phyloP scores from a whole-genome alignment of 2,888 invertebrate species.

The Calameuta filiformis region DNA sequence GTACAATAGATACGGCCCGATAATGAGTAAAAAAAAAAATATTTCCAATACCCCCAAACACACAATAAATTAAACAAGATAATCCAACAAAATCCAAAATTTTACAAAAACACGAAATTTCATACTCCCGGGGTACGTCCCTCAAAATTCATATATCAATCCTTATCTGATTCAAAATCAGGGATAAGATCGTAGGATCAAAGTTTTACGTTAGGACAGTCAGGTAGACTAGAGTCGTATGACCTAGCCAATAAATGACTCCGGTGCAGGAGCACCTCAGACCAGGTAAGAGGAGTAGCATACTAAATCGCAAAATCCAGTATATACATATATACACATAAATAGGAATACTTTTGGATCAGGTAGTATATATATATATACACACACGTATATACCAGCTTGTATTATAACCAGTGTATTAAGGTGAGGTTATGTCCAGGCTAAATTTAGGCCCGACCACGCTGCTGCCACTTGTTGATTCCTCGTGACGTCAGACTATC shows the following conservation, averaged over 20 bases:
- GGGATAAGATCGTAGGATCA: neutral
- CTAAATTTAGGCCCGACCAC: constrained; percentile 36
- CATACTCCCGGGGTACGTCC: no score
- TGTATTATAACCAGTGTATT: neutral
- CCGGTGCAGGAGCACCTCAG: neutral
- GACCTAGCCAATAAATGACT: neutral
- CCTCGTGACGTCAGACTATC: constrained; percentile 9
- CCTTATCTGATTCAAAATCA: neutral
- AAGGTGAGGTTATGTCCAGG: constrained; percentile 27
- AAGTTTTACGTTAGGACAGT: neutral
- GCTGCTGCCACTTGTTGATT: constrained; percentile 42
- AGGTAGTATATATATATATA: no score
- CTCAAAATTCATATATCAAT: no score
- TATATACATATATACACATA: neutral
- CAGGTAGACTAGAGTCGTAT: neutral
- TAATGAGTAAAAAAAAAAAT: neutral
- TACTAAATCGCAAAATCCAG: neutral
- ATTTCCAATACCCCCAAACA: neutral
- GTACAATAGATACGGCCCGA: constrained; percentile 5
- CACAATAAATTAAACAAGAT: neutral
- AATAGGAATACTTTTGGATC: no score
- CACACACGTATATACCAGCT: neutral
- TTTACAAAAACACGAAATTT: neutral
- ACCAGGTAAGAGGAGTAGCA: neutral
- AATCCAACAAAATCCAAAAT: rapidly evolving